Percentiles rank a stretch among this genome's conserved stretches.
Conservation (phyloP, 2,113 vertebrate genomes). For the Brienomyrus longianalis region DNA sequence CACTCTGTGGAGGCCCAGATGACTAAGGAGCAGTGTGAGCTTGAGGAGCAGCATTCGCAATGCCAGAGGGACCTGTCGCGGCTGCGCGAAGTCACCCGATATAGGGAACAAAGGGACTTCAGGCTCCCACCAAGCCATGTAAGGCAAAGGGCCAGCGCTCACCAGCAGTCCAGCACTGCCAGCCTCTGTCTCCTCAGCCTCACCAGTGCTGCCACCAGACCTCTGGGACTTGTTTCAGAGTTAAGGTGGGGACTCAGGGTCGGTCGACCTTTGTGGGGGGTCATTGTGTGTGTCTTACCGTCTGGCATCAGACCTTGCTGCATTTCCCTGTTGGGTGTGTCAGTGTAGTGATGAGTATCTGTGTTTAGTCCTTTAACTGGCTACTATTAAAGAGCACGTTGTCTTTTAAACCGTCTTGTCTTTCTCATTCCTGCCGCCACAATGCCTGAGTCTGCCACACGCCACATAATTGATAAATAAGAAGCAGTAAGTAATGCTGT, state of each 20-base stretch:
- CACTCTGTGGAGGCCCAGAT: too few relatives aligned
- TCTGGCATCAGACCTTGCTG: not conserved
- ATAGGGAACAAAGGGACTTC: not conserved
- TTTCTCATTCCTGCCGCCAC: not conserved
- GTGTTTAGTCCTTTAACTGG: not conserved
- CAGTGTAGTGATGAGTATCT: not conserved
- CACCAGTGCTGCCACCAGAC: too few relatives aligned
- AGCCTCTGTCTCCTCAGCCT: not conserved
- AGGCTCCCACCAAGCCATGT: not conserved
- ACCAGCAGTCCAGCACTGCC: not conserved
- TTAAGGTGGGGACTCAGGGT: too few relatives aligned
- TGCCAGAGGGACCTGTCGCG: too few relatives aligned
- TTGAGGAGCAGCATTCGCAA: too few relatives aligned
- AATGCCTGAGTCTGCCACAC: not conserved
- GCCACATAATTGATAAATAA: not conserved
- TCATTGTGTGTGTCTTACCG: not conserved
- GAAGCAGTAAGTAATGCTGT: not conserved
- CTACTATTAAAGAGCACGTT: not conserved
- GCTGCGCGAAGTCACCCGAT: not conserved
- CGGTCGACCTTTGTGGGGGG: not conserved
- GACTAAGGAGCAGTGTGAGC: too few relatives aligned
- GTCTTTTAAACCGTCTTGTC: not conserved
- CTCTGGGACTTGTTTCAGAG: too few relatives aligned
- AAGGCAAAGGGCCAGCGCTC: not conserved
- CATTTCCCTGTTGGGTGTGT: not conserved